Conservation (phyloP, 2,113 vertebrate genomes). For the Alexandromys fortis region DNA sequence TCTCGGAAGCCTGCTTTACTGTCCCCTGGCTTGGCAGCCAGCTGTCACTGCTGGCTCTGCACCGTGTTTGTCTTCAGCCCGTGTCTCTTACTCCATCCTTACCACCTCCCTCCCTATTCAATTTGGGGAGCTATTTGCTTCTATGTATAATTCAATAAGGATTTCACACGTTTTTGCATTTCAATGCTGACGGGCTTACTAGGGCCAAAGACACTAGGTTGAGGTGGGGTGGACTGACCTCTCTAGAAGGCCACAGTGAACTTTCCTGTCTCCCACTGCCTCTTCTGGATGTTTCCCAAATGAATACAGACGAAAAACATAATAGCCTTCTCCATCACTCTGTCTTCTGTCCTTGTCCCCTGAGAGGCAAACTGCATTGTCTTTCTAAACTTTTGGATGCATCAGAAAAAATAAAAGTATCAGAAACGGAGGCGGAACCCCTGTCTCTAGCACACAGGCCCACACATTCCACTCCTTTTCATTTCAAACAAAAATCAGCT, state of each 20-base stretch:
- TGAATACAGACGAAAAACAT: neutral
- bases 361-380: neutral
- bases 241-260: neutral
- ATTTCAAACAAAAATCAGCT: neutral
- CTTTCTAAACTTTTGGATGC: neutral
- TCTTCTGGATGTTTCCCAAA: neutral
- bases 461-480: neutral
- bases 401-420: neutral
- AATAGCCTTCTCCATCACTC: neutral
- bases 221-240: neutral
- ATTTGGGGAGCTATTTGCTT: slow-evolving; percentile 7
- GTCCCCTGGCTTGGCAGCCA: neutral
- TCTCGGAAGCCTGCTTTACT: slow-evolving; percentile 23
- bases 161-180: slow-evolving; percentile 51
- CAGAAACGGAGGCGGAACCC: neutral
- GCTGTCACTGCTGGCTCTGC: neutral
- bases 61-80: neutral
- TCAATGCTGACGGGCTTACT: neutral
- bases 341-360: neutral
- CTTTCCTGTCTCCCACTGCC: neutral
- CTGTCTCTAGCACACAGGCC: neutral
- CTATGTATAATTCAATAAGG: slow-evolving; percentile 49
- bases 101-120: neutral
- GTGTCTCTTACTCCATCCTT: neutral
- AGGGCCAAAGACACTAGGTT: neutral